Evolutionary conservation across 1,140 invertebrate genomes (phyloP).

Genomic region (Temnothorax curvispinosus): DNA sequence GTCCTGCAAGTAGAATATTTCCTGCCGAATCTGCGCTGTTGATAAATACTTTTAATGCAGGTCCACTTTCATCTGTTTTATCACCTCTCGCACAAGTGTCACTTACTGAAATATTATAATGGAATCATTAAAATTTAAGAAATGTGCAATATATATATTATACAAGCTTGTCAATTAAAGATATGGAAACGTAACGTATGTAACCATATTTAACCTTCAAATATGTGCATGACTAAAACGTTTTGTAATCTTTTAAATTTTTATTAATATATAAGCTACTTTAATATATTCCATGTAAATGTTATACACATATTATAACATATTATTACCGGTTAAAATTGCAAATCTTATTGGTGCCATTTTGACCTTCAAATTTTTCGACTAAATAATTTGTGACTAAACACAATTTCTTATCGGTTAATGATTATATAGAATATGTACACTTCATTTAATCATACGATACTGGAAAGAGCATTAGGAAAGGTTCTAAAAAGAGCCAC

Average conservation of each 20-base stretch:
- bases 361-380: background rate
- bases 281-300: background rate
- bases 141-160: background rate
- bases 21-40: slow-evolving; percentile 80
- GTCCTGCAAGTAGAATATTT: slow-evolving; percentile 73
- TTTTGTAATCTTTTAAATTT: background rate
- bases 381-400: background rate
- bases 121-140: background rate
- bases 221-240: background rate
- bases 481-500: too few relatives aligned
- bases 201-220: slow-evolving; percentile 51
- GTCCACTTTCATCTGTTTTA: slow-evolving; percentile 88
- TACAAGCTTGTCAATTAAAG: too few relatives aligned
- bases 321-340: slow-evolving; percentile 75
- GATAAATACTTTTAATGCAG: slow-evolving; percentile 85
- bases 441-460: background rate
- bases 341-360: slow-evolving; percentile 77
- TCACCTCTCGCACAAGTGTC: slow-evolving; percentile 88
- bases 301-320: slow-evolving; percentile 1
- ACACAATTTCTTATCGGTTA: background rate
- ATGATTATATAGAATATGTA: background rate
- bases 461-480: background rate
- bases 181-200: too few relatives aligned
- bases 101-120: slow-evolving; percentile 86
- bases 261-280: background rate